Evolutionary conservation across 2,888 invertebrate species (phyloP), one percentile per base, ranked within the genome.

Genomic region (Ornithoptera alexandrae): DNA sequence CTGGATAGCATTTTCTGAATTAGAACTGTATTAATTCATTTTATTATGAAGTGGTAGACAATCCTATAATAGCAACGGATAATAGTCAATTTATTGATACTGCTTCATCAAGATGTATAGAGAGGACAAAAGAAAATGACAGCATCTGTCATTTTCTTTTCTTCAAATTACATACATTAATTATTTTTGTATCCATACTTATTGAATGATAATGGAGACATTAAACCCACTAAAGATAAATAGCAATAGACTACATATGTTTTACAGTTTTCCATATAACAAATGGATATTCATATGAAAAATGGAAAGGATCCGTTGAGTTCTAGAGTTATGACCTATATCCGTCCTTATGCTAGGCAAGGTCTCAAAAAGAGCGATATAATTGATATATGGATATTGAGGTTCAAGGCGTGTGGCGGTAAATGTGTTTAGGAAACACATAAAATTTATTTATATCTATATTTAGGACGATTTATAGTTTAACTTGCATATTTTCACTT

Each of bases 331-430:
- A 57, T 57, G 20, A 12, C 57, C 20, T 20, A 57, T 57, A 57
- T 57, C 57, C 20, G 57, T 20, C 8, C 20, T 57, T 57, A 57
- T 57, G 57, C 8, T 57, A 20, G n/a, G 7, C 18, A 20, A 57
- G 57, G 57, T n/a, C n/a, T 22, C 8, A 20, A 18, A 57, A 18
- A n/a, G 20, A 57, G 57, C 8, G 18, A 57, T 20, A 20, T n/a
- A 20, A 57, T 57, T n/a, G 57, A 57, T 57, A 57, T 20, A 18
- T 63, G 53, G 50, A 53, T 53, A 53, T 39, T 39, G 17, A 53
- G 53, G 53, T 46, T 46, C 10, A 62, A 62, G 46, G 39, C 46
- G 20, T 62, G 8, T 22, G 46, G 20, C 46, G 12, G 15, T 17
- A 24, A 63, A 53, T 57, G 57, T 20, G 57, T 18, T 18, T 18